Conservation (phyloP, 2,113 vertebrate species). For the Chunga burmeisteri region DNA sequence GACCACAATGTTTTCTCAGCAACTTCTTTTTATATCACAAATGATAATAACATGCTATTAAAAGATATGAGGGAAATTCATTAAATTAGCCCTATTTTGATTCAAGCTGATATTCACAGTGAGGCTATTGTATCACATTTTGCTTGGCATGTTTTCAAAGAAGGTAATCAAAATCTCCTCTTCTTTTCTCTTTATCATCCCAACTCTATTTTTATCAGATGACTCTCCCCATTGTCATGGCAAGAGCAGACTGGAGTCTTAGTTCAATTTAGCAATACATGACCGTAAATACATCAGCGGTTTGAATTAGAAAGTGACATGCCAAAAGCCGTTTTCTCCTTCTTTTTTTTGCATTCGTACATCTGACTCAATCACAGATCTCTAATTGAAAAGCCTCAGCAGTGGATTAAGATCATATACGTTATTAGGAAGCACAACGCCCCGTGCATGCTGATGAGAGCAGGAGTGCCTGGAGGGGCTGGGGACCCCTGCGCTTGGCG, state of each 20-base stretch:
- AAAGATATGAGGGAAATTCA: not conserved
- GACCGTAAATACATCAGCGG: constrained; percentile 55
- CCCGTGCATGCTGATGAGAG: constrained; percentile 7
- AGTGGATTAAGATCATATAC: constrained; percentile 8
- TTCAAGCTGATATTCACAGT: not conserved
- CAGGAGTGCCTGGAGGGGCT: not conserved
- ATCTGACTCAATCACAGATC: constrained; percentile 18
- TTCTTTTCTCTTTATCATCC: constrained; percentile 18
- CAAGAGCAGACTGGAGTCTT: constrained; percentile 10
- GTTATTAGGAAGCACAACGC: not conserved
- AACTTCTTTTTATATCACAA: not conserved
- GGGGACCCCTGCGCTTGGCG: not conserved
- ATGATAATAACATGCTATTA: not conserved
- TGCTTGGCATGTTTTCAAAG: not conserved
- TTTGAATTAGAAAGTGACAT: not conserved
- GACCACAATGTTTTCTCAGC: not conserved
- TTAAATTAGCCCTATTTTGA: not conserved
- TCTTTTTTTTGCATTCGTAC: not conserved
- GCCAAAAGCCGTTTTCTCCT: not conserved
- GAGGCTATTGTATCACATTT: not conserved
- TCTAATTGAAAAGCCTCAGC: constrained; percentile 46
- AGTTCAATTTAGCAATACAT: constrained; percentile 25
- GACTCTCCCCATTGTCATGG: constrained; percentile 53
- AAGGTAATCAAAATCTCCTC: not conserved
- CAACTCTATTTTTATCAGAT: constrained; percentile 44